Percentiles rank a stretch among this genome's conserved stretches.
Evolutionary conservation across 2,797 vertebrate species (phyloP).

Genomic region (Pristis pectinata): DNA sequence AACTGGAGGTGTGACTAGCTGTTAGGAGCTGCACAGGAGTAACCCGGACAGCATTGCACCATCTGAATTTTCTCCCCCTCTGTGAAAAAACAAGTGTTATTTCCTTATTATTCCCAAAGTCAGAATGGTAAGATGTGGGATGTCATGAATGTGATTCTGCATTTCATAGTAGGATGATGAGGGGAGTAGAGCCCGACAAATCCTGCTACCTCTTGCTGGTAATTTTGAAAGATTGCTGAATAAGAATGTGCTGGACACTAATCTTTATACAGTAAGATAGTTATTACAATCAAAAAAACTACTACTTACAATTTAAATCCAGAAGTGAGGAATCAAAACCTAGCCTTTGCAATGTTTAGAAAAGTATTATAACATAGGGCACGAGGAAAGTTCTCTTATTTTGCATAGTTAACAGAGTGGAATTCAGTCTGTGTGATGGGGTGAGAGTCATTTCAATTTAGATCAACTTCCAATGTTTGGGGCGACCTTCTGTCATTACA

Average conservation of each 20-base stretch:
- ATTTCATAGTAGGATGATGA: background rate
- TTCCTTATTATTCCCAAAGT: background rate
- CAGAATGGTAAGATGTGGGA: background rate
- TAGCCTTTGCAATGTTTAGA: background rate
- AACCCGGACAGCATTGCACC: background rate
- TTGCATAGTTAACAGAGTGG: background rate
- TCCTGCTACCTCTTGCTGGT: background rate
- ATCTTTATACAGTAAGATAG: background rate
- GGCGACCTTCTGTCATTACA: too few relatives aligned
- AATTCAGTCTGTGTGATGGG: background rate
- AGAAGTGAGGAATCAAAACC: background rate
- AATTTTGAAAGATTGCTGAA: background rate
- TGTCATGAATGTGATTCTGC: background rate
- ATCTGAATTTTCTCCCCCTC: background rate
- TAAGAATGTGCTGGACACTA: background rate
- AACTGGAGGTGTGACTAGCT: background rate
- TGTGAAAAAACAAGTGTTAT: background rate
- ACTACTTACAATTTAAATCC: background rate
- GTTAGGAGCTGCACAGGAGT: background rate
- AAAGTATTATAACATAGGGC: background rate
- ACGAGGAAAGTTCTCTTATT: background rate
- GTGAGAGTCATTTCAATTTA: background rate
- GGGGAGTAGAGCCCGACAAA: background rate
- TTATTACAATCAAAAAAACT: background rate
- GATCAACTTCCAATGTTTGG: background rate